Evolutionary conservation across 2,888 invertebrate genomes (phyloP), one percentile per base, ranked within the genome.

Genomic region (Parthenolecanium corni): DNA sequence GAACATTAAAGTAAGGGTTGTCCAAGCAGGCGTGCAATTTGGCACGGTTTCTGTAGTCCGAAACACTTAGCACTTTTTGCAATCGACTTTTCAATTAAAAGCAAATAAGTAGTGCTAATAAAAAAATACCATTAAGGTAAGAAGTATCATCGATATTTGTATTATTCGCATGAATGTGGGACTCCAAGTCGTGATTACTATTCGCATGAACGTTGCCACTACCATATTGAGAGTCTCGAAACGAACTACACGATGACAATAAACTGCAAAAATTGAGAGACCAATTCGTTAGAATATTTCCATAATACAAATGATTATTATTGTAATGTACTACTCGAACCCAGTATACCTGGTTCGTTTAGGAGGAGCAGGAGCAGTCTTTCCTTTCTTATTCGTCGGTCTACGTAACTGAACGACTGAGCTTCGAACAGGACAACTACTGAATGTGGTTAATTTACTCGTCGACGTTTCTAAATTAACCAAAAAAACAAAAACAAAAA

Each of bases 301-400:
- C n/a, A n/a, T n/a, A n/a, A n/a, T n/a, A n/a, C n/a, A n/a, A n/a
- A n/a, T n/a, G n/a, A n/a, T n/a, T n/a, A n/a, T n/a, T 31, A 31
- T 31, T 31, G 9, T 31, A 4, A 31, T 31, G 4, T 31, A 31
- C 31, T 31, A 6, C 9, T 4, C 9, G 31, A 31, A 31, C 4
- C 9, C 9, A 31, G 5, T 4, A 9, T 76, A 90, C 89, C 90
- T 91, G 68, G 95, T 95, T 69, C 95, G 80, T 75, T 94, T 93
- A 36, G 95, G 95, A 65, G 95, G 95, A 20, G 92, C 89, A 49
- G 96, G 96, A 25, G 94, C 93, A 71, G 89, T 89, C 74, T 93
- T 93, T 68, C 92, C 92, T 72, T 88, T 86, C 68, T 89, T 82
- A 74, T 89, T 89, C 65, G 89, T 89, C 57, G 88, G 85, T 69